A percentile compares a stretch with the other conserved stretches of the same genome.
Conservation (phyloP, 1,140 invertebrate species). For the Dendroctonus valens region DNA sequence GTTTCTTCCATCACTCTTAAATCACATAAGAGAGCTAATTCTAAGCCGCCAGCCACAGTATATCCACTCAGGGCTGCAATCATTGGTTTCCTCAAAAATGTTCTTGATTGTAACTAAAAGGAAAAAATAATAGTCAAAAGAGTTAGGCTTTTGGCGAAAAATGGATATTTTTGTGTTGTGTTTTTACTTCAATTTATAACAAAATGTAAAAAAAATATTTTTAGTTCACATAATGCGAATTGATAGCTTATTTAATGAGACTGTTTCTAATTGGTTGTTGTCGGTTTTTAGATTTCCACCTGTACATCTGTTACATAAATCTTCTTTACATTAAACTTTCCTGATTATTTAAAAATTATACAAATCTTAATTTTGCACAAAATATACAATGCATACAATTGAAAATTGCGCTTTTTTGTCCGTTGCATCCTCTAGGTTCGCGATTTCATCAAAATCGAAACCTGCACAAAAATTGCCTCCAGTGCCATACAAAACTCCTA, state of each 20-base stretch:
- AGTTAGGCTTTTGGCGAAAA: too few relatives aligned
- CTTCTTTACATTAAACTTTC: too few relatives aligned
- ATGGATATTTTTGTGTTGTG: too few relatives aligned
- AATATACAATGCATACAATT: background rate
- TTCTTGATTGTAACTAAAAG: constrained; percentile 25
- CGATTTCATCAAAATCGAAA: constrained; percentile 75
- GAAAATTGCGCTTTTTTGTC: background rate
- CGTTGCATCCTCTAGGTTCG: constrained; percentile 47
- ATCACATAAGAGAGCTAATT: constrained; percentile 89
- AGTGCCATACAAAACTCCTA: constrained; percentile 80
- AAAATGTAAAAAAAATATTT: too few relatives aligned
- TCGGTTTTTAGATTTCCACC: too few relatives aligned
- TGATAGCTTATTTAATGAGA: too few relatives aligned
- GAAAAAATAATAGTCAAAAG: background rate
- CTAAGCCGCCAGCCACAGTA: constrained; percentile 85
- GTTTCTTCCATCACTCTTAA: constrained; percentile 82
- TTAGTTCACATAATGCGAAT: background rate
- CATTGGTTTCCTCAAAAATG: constrained; percentile 65
- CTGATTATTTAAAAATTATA: too few relatives aligned
- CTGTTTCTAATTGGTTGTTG: too few relatives aligned
- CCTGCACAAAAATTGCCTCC: constrained; percentile 91
- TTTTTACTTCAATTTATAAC: too few relatives aligned
- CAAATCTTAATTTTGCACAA: too few relatives aligned
- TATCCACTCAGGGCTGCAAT: constrained; percentile 85
- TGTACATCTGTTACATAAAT: too few relatives aligned